Evolutionary conservation across 1,140 invertebrate genomes (phyloP).

Genomic region (Chelonus insularis): DNA sequence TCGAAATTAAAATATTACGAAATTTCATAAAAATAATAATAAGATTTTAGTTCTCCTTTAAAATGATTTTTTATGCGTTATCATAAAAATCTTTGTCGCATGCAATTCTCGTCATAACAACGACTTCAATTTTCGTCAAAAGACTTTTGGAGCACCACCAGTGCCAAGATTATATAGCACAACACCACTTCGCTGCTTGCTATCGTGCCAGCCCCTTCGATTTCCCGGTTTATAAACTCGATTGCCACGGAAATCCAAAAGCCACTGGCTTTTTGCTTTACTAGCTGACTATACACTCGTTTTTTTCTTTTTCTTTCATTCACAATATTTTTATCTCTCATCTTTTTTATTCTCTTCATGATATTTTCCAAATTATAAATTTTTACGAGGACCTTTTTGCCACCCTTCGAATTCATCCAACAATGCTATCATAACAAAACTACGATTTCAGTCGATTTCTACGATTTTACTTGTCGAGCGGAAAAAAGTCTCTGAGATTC

Average conservation of each 20-base stretch:
- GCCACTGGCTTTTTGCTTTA: constrained; percentile 25
- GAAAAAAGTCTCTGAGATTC: constrained; percentile 29
- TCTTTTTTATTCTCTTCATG: constrained; percentile 26
- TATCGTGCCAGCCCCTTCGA: constrained; percentile 43
- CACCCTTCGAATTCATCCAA: background rate
- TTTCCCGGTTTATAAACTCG: constrained; percentile 61
- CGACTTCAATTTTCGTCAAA: constrained; percentile 61
- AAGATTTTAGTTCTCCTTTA: too few relatives aligned
- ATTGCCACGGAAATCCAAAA: constrained; percentile 48
- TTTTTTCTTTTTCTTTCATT: constrained; percentile 17
- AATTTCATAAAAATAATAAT: too few relatives aligned
- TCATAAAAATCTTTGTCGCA: constrained; percentile 51
- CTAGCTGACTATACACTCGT: background rate
- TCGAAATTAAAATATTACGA: too few relatives aligned
- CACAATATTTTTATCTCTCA: background rate
- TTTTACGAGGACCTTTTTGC: constrained; percentile 52
- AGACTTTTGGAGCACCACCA: constrained; percentile 39
- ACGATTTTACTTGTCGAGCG: constrained; percentile 47
- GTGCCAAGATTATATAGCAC: constrained; percentile 13
- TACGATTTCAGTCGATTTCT: constrained; percentile 54
- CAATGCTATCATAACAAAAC: constrained; percentile 11
- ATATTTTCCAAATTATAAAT: constrained; percentile 64
- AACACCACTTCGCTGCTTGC: constrained; percentile 13
- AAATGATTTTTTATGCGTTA: constrained; percentile 10
- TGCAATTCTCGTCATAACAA: constrained; percentile 58